Percentiles rank a stretch among this genome's conserved stretches.
phyloP scores from a whole-genome alignment of 2,888 invertebrate genomes.

The Harpagoxenus sublaevis region DNA sequence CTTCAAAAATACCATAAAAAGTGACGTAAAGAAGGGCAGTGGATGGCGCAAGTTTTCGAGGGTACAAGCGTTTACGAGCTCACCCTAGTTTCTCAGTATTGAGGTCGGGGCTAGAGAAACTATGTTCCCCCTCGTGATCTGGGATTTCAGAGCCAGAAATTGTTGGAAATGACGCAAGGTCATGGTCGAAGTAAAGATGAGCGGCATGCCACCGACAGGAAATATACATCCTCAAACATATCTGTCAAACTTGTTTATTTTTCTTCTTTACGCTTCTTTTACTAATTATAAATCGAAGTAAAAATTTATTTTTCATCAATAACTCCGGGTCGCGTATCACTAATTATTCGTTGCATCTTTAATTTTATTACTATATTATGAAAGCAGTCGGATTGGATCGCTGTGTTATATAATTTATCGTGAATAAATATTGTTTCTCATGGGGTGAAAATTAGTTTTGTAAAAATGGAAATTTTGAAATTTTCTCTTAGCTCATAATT shows the following conservation, averaged over 20 bases:
- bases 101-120: conserved; percentile 36
- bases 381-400: not conserved
- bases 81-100: conserved; percentile 43
- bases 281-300: not conserved
- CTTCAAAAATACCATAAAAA: not conserved
- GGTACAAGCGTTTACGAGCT: conserved; percentile 19
- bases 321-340: not conserved
- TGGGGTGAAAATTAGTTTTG: not conserved
- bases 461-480: not conserved
- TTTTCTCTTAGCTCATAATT: not conserved
- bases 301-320: not conserved
- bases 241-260: not conserved
- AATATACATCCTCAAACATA: not conserved
- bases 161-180: conserved; percentile 52
- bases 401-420: not conserved
- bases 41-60: conserved; percentile 34
- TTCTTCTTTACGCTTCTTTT: too few species aligned
- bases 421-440: not conserved
- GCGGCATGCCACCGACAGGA: not conserved
- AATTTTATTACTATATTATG: not conserved
- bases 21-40: not conserved
- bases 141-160: conserved; percentile 40
- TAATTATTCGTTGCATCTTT: not conserved
- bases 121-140: conserved; percentile 25
- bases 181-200: conserved; percentile 34